Evolutionary conservation across 2,888 invertebrate species (phyloP).

Genomic region (Lasioglossum figueresi): DNA sequence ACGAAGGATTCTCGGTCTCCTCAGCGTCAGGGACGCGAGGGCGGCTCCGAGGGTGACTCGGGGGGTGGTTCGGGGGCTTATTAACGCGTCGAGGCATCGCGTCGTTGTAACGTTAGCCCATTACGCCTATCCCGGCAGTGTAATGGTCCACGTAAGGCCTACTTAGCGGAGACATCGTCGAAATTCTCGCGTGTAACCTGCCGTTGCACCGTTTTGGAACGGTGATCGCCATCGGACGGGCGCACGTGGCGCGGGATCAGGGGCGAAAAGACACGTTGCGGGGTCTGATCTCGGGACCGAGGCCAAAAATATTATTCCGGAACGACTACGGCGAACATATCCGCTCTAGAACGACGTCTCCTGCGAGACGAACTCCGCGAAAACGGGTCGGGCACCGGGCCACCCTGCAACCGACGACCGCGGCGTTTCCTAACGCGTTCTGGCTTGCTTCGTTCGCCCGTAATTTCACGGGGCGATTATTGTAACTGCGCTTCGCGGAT

Average conservation of each 20-base stretch:
- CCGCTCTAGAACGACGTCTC: constrained; percentile 49
- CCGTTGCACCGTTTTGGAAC: constrained; percentile 14
- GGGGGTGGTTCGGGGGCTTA: constrained; percentile 23
- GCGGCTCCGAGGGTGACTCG: background rate
- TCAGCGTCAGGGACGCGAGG: background rate
- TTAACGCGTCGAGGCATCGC: constrained; percentile 32
- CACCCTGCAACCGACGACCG: background rate
- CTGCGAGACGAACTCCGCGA: constrained; percentile 37
- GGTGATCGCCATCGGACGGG: constrained; percentile 20
- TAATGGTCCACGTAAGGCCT: constrained; percentile 76
- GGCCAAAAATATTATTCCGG: constrained; percentile 64
- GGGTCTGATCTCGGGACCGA: constrained; percentile 32
- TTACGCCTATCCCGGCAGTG: constrained; percentile 56
- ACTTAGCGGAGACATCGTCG: constrained; percentile 70
- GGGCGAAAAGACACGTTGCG: background rate
- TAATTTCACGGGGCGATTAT: constrained; percentile 50
- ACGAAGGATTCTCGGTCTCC: background rate
- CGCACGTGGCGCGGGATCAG: constrained; percentile 11
- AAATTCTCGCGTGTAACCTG: constrained; percentile 66
- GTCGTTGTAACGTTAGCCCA: constrained; percentile 35
- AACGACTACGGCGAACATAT: constrained; percentile 53
- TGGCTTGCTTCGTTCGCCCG: constrained; percentile 26
- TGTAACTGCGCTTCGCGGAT: constrained; percentile 53
- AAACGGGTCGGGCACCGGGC: constrained; percentile 17
- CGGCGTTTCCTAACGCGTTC: constrained; percentile 23